Evolutionary conservation across 92 coral and sea anemone species (phyloP).

Genomic region (Palythoa grandis): DNA sequence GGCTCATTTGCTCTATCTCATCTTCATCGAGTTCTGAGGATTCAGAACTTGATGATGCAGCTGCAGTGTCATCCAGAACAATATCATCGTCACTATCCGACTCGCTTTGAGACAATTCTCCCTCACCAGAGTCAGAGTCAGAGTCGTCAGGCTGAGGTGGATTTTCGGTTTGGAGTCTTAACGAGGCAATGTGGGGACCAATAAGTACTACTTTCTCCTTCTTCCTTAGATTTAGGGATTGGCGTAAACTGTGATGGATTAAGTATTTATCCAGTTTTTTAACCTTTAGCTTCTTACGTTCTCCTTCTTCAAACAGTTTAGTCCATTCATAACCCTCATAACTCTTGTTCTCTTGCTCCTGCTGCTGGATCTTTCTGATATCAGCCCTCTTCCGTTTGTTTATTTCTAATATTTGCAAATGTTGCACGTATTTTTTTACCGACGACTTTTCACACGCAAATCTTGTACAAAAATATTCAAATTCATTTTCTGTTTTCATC

Average conservation of each 20-base stretch:
- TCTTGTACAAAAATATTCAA: slow-evolving; percentile 35
- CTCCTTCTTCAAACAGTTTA: too few relatives aligned
- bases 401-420: slow-evolving; percentile 41
- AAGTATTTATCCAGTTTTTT: too few relatives aligned
- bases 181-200: slow-evolving; percentile 42
- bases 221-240: too few relatives aligned
- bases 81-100: slow-evolving; percentile 33
- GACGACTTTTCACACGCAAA: slow-evolving; percentile 31
- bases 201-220: slow-evolving; percentile 36
- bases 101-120: slow-evolving; percentile 30
- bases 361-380: too few relatives aligned
- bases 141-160: slow-evolving; percentile 14
- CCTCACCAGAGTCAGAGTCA: slow-evolving; percentile 42
- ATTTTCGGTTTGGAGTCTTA: slow-evolving; percentile 11
- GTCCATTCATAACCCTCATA: too few relatives aligned
- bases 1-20: slow-evolving; percentile 30
- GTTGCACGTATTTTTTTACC: slow-evolving; percentile 45
- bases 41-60: slow-evolving; percentile 8
- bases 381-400: too few relatives aligned
- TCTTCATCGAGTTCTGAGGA: slow-evolving; percentile 28
- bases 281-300: too few relatives aligned
- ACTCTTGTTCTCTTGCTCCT: too few relatives aligned
- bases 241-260: too few relatives aligned
- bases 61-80: slow-evolving; percentile 27
- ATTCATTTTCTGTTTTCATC: slow-evolving; percentile 35